A percentile compares a stretch with the other conserved stretches of the same genome.
Conservation (phyloP, 1,140 invertebrate genomes). For the Caenorhabditis remanei region DNA sequence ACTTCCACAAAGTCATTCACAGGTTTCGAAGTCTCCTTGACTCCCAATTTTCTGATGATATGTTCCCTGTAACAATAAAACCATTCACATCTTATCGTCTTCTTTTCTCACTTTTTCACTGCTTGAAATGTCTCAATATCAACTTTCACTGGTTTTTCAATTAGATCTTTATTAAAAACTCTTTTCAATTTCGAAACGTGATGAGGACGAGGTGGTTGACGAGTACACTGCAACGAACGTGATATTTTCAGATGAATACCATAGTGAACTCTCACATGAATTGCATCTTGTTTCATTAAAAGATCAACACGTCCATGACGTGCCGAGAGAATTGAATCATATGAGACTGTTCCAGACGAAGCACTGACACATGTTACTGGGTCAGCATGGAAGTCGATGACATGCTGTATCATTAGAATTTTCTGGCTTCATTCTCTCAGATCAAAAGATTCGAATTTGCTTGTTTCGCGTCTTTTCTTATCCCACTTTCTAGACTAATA, state of each 20-base stretch:
- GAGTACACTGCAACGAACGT: neutral
- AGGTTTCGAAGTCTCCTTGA: neutral
- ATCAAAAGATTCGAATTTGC: neutral
- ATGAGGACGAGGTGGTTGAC: slow-evolving; percentile 17
- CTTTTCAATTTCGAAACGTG: neutral
- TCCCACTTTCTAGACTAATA: neutral
- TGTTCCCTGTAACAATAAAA: neutral
- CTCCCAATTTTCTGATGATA: neutral
- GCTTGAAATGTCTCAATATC: neutral
- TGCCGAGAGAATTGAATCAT: slow-evolving; percentile 19
- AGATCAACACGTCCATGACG: slow-evolving; percentile 18
- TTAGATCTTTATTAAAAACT: slow-evolving; percentile 22
- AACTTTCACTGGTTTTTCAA: neutral
- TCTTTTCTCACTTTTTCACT: neutral
- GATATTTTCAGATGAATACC: neutral
- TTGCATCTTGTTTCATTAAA: neutral
- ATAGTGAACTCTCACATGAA: neutral
- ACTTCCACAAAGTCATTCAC: neutral
- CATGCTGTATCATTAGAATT: neutral
- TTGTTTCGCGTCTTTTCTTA: neutral
- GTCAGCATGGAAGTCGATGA: slow-evolving; percentile 47
- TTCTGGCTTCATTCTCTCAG: too few relatives aligned
- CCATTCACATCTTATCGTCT: neutral
- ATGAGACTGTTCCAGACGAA: slow-evolving; percentile 30
- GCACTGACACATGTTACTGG: slow-evolving; percentile 34